Percentiles rank a stretch among this genome's conserved stretches.
phyloP scores from a whole-genome alignment of 2,888 invertebrate species.

The Epinotia ramella region DNA sequence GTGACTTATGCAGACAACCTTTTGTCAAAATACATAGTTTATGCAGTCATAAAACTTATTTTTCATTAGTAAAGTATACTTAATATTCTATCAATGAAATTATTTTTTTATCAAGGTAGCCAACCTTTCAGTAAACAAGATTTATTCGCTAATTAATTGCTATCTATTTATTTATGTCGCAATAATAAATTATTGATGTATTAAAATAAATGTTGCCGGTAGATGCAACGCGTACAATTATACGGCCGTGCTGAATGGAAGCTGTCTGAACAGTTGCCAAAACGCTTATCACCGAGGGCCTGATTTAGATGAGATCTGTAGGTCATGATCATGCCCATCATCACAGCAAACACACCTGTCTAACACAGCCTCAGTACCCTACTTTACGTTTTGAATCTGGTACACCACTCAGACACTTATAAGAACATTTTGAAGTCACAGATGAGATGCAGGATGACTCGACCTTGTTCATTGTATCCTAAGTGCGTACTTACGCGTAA shows the following conservation, averaged over 20 bases:
- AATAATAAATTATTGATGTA: neutral
- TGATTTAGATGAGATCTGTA: constrained; percentile 72
- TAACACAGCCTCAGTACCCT: constrained; percentile 40
- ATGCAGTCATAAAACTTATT: neutral
- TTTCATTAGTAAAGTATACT: neutral
- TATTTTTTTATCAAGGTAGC: neutral
- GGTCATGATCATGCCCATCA: constrained; percentile 72
- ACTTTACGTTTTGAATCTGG: neutral
- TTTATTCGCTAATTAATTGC: too few relatives aligned
- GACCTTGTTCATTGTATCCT: neutral
- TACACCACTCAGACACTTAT: neutral
- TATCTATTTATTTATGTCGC: neutral
- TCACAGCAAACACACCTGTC: constrained; percentile 58
- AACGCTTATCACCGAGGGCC: constrained; percentile 63
- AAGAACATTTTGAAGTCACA: neutral
- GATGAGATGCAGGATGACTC: neutral
- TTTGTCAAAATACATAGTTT: neutral
- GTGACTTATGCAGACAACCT: too few relatives aligned
- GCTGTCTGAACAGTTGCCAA: constrained; percentile 74
- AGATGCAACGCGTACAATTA: constrained; percentile 24
- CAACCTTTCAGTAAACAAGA: neutral
- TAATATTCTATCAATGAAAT: neutral
- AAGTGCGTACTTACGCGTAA: constrained; percentile 20
- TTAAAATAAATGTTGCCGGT: constrained; percentile 30
- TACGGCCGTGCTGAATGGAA: constrained; percentile 71